Percentiles rank a stretch among this genome's conserved stretches.
Conservation (phyloP, 2,888 invertebrate genomes). For the Parnassius glacialis region DNA sequence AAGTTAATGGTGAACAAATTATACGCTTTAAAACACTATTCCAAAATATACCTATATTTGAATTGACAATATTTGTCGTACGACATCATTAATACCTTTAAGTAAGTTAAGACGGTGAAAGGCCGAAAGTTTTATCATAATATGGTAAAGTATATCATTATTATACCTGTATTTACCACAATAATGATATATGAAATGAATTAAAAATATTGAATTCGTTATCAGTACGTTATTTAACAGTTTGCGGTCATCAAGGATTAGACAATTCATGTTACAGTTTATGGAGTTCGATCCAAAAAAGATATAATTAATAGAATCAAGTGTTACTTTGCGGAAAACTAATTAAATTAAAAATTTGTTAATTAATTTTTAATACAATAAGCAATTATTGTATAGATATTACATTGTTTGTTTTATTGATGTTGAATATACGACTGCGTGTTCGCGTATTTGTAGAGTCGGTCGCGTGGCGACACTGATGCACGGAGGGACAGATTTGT, state of each 20-base stretch:
- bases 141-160: conserved; percentile 1
- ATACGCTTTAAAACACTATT: conserved; percentile 21
- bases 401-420: conserved; percentile 17
- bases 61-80: conserved; percentile 12
- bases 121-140: background rate
- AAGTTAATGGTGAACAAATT: background rate
- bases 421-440: conserved; percentile 11
- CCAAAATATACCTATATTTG: conserved; percentile 10
- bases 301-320: too few species aligned
- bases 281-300: too few species aligned
- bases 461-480: conserved; percentile 53
- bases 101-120: conserved; percentile 10
- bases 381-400: conserved; percentile 23
- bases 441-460: conserved; percentile 28
- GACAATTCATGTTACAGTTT: too few species aligned
- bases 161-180: conserved; percentile 2
- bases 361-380: background rate
- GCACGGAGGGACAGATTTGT: conserved; percentile 63
- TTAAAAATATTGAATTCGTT: too few species aligned
- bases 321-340: too few species aligned
- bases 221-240: too few species aligned
- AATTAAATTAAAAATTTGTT: too few species aligned
- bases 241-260: too few species aligned
- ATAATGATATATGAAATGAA: conserved; percentile 8
- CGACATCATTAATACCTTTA: background rate